A percentile compares a stretch with the other conserved stretches of the same genome.
Conservation (phyloP, 2,113 vertebrate species). For the Catharus bicknelli region DNA sequence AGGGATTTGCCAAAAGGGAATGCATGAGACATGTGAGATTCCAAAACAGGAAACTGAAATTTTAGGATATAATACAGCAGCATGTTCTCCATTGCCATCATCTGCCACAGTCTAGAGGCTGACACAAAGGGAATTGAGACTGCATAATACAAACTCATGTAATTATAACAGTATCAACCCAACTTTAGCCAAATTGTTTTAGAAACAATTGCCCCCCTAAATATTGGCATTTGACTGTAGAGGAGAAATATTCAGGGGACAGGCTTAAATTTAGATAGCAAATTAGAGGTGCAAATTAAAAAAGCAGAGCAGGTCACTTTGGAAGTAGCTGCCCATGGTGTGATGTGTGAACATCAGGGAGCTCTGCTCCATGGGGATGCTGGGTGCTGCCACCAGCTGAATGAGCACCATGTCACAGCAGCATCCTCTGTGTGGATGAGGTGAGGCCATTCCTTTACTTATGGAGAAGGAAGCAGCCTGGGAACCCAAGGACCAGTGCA, state of each 20-base stretch:
- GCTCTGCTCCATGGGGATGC: background rate
- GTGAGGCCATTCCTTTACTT: background rate
- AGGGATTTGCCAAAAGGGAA: background rate
- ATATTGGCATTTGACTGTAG: background rate
- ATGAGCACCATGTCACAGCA: background rate
- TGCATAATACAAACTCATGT: background rate
- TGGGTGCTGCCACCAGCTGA: background rate
- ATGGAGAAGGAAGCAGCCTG: rapidly evolving
- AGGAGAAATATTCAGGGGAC: background rate
- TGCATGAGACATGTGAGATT: background rate
- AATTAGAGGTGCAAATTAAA: background rate
- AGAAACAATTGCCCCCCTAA: background rate
- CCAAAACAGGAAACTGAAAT: slow-evolving; percentile 13
- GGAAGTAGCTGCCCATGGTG: background rate
- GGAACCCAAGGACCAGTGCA: background rate
- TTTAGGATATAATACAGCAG: background rate
- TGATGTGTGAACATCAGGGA: rapidly evolving
- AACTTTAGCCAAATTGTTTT: background rate
- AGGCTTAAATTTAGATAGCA: slow-evolving; percentile 14
- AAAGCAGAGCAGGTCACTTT: background rate
- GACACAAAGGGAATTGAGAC: background rate
- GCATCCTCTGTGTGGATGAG: background rate
- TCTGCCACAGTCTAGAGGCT: background rate
- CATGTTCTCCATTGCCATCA: background rate
- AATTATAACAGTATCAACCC: background rate